Conservation (phyloP, 1,140 invertebrate genomes). For the Pachypsylla venusta region DNA sequence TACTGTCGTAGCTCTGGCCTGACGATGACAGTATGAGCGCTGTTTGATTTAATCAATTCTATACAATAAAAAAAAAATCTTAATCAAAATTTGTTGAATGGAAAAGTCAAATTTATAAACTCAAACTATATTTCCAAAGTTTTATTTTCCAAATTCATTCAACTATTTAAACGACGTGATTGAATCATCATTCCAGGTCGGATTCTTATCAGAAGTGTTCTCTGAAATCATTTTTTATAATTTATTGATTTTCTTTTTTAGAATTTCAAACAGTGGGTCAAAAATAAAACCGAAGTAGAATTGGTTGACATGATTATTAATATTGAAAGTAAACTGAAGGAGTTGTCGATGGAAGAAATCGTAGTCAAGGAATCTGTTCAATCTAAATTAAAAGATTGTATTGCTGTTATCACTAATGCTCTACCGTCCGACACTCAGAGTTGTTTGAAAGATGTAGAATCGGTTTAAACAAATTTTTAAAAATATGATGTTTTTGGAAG, state of each 20-base stretch:
- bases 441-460: neutral
- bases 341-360: conserved; percentile 26
- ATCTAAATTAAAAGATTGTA: neutral
- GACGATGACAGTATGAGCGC: too few relatives aligned
- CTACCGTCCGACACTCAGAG: neutral
- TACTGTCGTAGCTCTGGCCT: too few relatives aligned
- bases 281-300: conserved; percentile 87
- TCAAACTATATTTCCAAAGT: neutral
- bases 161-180: neutral
- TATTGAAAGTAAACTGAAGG: conserved; percentile 63
- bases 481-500: too few relatives aligned
- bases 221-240: neutral
- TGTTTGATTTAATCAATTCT: too few relatives aligned
- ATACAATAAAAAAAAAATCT: neutral
- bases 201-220: neutral
- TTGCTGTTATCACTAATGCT: neutral
- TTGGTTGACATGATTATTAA: conserved; percentile 88
- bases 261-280: conserved; percentile 79
- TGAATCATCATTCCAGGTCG: neutral
- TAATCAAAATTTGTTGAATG: neutral
- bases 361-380: neutral
- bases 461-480: too few relatives aligned
- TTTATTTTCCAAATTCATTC: neutral
- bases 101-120: neutral
- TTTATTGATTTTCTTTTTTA: conserved; percentile 30